phyloP scores from a whole-genome alignment of 2,888 invertebrate genomes.

The Amblyteles armatorius region DNA sequence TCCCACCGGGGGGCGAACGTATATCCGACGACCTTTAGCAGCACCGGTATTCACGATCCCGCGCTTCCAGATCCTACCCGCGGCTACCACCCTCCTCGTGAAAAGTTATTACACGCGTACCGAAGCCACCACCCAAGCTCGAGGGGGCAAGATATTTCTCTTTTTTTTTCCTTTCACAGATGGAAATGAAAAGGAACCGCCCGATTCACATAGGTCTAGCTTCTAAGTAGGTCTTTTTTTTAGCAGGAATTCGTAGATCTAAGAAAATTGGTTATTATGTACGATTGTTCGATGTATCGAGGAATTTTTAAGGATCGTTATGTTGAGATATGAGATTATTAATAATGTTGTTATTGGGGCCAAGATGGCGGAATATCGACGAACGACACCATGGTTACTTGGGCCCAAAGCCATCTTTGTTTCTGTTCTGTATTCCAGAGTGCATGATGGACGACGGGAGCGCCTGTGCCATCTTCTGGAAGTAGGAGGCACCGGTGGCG shows the following conservation, averaged over 20 bases:
- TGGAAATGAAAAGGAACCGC: slow-evolving; percentile 20
- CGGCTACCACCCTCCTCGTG: slow-evolving; percentile 58
- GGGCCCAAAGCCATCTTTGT: slow-evolving; percentile 86
- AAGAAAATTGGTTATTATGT: slow-evolving; percentile 45
- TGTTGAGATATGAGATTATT: slow-evolving; percentile 36
- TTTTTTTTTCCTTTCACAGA: slow-evolving; percentile 30
- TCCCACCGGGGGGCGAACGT: slow-evolving; percentile 30
- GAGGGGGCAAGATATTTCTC: background rate
- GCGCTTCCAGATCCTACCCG: slow-evolving; percentile 48
- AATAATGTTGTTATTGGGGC: slow-evolving; percentile 53
- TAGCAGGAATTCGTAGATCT: slow-evolving; percentile 14
- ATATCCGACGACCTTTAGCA: slow-evolving; percentile 57
- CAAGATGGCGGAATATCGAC: slow-evolving; percentile 44
- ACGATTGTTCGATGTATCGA: slow-evolving; percentile 5
- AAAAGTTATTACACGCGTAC: slow-evolving; percentile 64
- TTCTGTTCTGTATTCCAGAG: slow-evolving; percentile 88
- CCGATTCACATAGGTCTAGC: slow-evolving; percentile 2
- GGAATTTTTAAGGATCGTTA: slow-evolving; percentile 8
- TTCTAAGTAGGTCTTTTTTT: slow-evolving; percentile 15
- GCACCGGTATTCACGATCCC: slow-evolving; percentile 44
- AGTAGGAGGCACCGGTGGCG: slow-evolving; percentile 86
- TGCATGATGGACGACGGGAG: slow-evolving; percentile 86
- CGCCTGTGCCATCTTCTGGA: slow-evolving; percentile 87
- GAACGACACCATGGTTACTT: slow-evolving; percentile 70
- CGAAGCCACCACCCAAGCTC: slow-evolving; percentile 35